A percentile compares a stretch with the other conserved stretches of the same genome.
These are phyloP conservation scores for Ibidorhyncha struthersii DNA, from an alignment of 2,113 vertebrate species.

Conservation along the genomic window DNA sequence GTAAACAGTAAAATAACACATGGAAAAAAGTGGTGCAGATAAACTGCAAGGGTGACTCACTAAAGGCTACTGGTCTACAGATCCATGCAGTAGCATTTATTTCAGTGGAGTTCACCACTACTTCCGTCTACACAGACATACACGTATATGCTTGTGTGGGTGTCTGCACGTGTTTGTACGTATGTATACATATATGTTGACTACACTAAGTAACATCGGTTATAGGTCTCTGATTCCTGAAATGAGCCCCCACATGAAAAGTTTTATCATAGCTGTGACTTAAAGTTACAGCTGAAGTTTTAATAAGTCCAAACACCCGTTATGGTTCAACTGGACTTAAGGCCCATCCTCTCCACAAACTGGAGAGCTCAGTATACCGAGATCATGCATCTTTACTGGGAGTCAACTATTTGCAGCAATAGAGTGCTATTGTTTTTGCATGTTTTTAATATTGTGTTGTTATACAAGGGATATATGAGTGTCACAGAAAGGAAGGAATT, in stretches of 20 bases:
- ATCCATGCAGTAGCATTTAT: not conserved
- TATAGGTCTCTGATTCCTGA: not conserved
- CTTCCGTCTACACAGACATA: rapidly evolving
- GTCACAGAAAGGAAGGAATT: not conserved
- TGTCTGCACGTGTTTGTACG: rapidly evolving
- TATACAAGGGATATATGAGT: not conserved
- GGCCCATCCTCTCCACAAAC: not conserved
- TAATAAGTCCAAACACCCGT: not conserved
- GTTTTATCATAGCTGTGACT: not conserved
- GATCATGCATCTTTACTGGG: not conserved
- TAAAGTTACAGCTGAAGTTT: not conserved
- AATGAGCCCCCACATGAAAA: not conserved
- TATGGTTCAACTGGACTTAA: not conserved
- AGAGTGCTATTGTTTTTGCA: not conserved
- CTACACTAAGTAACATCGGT: rapidly evolving
- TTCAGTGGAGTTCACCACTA: not conserved
- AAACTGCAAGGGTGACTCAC: not conserved
- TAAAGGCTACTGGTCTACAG: not conserved
- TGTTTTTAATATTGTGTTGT: not conserved
- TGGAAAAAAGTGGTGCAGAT: not conserved
- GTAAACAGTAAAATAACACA: not conserved
- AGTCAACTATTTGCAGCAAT: not conserved
- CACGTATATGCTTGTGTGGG: rapidly evolving
- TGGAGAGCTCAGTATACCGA: not conserved
- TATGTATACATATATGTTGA: not conserved